phyloP scores from a whole-genome alignment of 2,113 vertebrate species.

The Callipepla californica region DNA sequence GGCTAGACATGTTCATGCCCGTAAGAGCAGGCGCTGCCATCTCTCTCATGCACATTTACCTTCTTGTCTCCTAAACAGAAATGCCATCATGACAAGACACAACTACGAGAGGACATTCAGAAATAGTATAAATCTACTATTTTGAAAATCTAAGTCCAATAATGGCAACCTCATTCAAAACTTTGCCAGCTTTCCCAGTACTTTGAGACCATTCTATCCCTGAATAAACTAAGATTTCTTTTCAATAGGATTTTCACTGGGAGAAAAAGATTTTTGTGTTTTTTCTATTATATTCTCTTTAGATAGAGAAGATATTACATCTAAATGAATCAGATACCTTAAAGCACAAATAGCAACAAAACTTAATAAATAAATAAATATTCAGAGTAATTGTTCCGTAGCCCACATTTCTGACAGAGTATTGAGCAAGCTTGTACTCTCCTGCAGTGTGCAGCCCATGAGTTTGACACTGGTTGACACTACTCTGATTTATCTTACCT shows the following conservation, averaged over 20 bases:
- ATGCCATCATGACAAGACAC: rapidly evolving
- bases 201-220: not conserved
- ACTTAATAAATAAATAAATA: not conserved
- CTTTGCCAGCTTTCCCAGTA: not conserved
- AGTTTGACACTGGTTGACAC: not conserved
- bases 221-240: constrained; percentile 4
- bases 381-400: not conserved
- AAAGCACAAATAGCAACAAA: not conserved
- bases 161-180: not conserved
- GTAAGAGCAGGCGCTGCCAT: not conserved
- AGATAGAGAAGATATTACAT: not conserved
- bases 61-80: not conserved
- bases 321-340: not conserved
- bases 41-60: not conserved
- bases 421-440: not conserved
- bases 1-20: not conserved
- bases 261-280: not conserved
- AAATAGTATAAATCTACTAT: not conserved
- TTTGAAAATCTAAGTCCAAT: constrained; percentile 12
- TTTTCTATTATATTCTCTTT: not conserved
- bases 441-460: not conserved
- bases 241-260: not conserved
- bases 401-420: not conserved
- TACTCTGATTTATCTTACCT: not conserved
- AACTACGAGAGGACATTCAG: not conserved